These are phyloP conservation scores for Eleginops maclovinus DNA, from an alignment of 2,113 vertebrate genomes.

Conservation along the genomic window DNA sequence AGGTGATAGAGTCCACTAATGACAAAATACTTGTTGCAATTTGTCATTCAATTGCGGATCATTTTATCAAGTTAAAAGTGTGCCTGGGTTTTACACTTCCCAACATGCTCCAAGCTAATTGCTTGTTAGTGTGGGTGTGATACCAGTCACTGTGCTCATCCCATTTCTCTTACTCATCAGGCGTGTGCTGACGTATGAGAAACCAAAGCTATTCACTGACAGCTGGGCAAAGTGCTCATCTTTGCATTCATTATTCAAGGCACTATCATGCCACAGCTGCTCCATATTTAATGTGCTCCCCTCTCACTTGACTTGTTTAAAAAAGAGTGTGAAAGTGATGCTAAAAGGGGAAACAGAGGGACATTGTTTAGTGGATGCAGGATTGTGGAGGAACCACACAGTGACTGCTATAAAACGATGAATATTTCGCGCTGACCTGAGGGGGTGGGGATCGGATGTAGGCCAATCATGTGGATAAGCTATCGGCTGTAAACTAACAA, in stretches of 20 bases:
- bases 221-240: constrained; percentile 70
- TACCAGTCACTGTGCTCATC: constrained; percentile 41
- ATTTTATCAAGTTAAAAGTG: constrained; percentile 31
- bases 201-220: constrained; percentile 70
- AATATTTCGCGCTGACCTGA: constrained; percentile 52
- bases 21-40: constrained; percentile 26
- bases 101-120: constrained; percentile 50
- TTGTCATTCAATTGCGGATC: constrained; percentile 5
- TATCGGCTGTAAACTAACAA: constrained; percentile 28
- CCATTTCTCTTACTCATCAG: constrained; percentile 57
- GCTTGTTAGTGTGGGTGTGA: constrained; percentile 38
- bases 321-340: constrained; percentile 46
- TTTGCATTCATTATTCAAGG: constrained; percentile 79
- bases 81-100: constrained; percentile 24
- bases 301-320: constrained; percentile 62
- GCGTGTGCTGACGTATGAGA: constrained; percentile 49
- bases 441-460: constrained; percentile 49
- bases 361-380: constrained; percentile 7
- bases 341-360: constrained; percentile 30
- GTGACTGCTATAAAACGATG: constrained; percentile 32
- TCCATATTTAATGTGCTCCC: constrained; percentile 71
- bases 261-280: constrained; percentile 67
- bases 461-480: constrained; percentile 47
- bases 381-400: constrained; percentile 28
- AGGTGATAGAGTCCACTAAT: constrained; percentile 4